Conservation (phyloP, 2,888 invertebrate species). For the Lasius platythorax region DNA sequence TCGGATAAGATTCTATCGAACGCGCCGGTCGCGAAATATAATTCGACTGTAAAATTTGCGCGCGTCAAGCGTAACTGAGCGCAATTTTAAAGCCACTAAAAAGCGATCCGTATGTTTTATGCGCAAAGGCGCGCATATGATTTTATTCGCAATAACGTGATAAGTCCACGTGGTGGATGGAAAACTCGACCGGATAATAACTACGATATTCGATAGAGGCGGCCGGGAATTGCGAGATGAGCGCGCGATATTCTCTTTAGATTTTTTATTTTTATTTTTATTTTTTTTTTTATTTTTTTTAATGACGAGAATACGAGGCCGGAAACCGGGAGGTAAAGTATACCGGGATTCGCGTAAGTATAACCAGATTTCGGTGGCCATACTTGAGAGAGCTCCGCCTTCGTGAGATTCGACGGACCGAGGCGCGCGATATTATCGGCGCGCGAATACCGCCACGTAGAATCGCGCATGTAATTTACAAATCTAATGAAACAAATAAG, state of each 20-base stretch:
- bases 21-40: background rate
- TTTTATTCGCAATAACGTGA: background rate
- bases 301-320: background rate
- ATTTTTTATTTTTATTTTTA: too few species aligned
- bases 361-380: conserved; percentile 38
- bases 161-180: background rate
- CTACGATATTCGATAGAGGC: background rate
- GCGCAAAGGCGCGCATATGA: background rate
- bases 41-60: background rate
- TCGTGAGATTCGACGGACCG: background rate
- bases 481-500: conserved; percentile 48
- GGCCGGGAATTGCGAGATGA: background rate
- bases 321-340: background rate
- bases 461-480: conserved; percentile 34
- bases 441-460: conserved; percentile 12
- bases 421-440: background rate
- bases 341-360: conserved; percentile 34
- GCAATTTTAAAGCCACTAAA: background rate
- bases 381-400: conserved; percentile 38
- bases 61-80: too few species aligned
- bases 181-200: background rate
- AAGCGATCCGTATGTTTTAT: background rate
- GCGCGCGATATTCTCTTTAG: background rate
- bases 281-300: background rate
- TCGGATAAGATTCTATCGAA: background rate